Percentiles rank a stretch among this genome's conserved stretches.
Conservation (phyloP, 2,113 vertebrate genomes). For the Melanostigma gelatinosum region DNA sequence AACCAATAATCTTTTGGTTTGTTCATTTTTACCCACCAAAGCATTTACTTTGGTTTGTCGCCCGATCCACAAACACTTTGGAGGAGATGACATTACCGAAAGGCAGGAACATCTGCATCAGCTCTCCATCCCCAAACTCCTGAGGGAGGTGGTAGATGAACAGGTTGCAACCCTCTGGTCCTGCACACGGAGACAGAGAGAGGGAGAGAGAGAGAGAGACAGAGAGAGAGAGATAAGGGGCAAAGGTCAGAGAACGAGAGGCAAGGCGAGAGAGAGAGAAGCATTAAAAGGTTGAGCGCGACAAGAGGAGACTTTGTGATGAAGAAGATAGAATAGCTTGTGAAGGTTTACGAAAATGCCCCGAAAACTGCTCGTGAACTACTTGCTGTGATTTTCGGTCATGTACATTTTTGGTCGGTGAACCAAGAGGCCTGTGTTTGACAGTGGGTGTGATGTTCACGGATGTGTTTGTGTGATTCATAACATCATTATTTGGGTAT, state of each 20-base stretch:
- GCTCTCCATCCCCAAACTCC: slow-evolving; percentile 99
- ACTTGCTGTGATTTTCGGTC: neutral
- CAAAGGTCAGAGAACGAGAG: slow-evolving; percentile 49
- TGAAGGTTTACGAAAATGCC: neutral
- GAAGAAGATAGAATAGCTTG: neutral
- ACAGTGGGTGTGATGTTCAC: no score
- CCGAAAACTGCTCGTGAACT: neutral
- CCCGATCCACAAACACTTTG: slow-evolving; percentile 99
- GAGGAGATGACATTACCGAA: slow-evolving; percentile 99
- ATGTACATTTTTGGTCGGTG: no score
- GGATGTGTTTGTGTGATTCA: no score
- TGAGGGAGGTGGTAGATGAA: slow-evolving; percentile 99
- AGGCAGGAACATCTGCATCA: slow-evolving; percentile 99
- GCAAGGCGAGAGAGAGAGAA: slow-evolving; percentile 26
- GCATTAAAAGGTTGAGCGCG: slow-evolving; percentile 10
- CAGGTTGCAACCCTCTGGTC: slow-evolving; percentile 99
- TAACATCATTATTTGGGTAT: no score
- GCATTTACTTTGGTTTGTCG: slow-evolving; percentile 99
- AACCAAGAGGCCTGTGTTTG: no score
- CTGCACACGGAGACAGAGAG: slow-evolving; percentile 79
- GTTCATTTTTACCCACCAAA: slow-evolving; percentile 99
- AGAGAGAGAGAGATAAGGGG: slow-evolving; percentile 34
- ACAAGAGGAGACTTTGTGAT: slow-evolving; percentile 8
- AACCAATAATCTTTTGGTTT: slow-evolving; percentile 94
- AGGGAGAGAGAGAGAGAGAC: slow-evolving; percentile 23